Percentiles rank a stretch among this genome's conserved stretches.
Evolutionary conservation across 2,888 invertebrate species (phyloP).

Genomic region (Brachyopa scutellaris): DNA sequence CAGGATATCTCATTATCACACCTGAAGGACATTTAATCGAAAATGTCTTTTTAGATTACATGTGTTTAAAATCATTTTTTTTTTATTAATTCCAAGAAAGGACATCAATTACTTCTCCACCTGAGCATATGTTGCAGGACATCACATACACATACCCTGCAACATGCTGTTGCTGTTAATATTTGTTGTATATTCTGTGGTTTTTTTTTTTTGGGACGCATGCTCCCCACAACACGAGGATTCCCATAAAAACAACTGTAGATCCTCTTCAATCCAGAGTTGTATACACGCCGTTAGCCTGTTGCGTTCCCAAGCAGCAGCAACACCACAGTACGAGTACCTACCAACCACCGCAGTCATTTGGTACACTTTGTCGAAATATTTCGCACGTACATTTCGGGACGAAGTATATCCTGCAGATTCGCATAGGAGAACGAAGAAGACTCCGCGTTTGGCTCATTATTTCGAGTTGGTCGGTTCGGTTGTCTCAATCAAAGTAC

Average conservation of each 20-base stretch:
- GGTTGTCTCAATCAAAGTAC: constrained; percentile 39
- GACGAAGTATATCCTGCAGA: constrained; percentile 10
- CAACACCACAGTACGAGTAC: constrained; percentile 16
- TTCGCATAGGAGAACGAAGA: neutral
- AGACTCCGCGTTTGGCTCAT: constrained; percentile 13
- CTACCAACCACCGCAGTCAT: neutral
- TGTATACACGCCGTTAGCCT: constrained; percentile 80
- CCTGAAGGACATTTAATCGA: constrained; percentile 74
- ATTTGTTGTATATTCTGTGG: neutral
- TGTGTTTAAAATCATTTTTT: constrained; percentile 13
- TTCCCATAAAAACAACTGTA: constrained; percentile 79
- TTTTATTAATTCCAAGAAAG: constrained; percentile 22
- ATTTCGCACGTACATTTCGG: constrained; percentile 37
- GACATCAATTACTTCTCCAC: constrained; percentile 27
- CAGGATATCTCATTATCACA: constrained; percentile 75
- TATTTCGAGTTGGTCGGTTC: constrained; percentile 1
- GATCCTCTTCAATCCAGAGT: constrained; percentile 77
- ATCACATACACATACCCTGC: constrained; percentile 33
- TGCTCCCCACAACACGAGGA: constrained; percentile 67
- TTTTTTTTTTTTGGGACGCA: constrained; percentile 54
- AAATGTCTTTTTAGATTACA: constrained; percentile 62
- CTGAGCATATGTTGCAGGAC: constrained; percentile 51
- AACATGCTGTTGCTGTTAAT: constrained; percentile 52
- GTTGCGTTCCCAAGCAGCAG: constrained; percentile 78
- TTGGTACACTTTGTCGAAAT: constrained; percentile 17